Base-by-base conservation (phyloP, 2,888 invertebrate species). In the Tachina lurida region DNA sequence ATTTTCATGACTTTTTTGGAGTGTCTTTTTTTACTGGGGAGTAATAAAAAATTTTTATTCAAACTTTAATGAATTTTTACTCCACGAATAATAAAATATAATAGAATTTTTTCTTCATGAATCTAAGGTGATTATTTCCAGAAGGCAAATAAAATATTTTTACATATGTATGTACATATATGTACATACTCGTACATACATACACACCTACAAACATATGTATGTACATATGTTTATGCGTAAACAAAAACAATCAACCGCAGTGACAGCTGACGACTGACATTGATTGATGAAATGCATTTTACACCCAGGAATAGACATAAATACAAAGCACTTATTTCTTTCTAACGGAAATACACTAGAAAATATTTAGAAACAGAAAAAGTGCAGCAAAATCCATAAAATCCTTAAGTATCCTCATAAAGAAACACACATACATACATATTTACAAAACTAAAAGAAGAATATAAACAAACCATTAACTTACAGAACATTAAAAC, bases 211-310 rank as follows among this genome's bases (percentile, higher is more conserved):
- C 31, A 5, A 7, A 31, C 1, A 3, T 17, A 19, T 9, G 5
- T 52, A 54, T 2, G 4, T 4, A 31, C 4, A 4, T 31, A 31
- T 13, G 31, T 31, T 8, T 58, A 17, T 54, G 17, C 19, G 52
- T 49, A 67, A 65, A 67, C 13, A 58, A 60, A 52, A 60, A 22
- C 41, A 74, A 74, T 68, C 58, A 81, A 67, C 67, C 31, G 68
- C 31, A 68, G 9, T 62, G 68, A 17, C 60, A 60, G 15, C 31
- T 49, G 15, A 80, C 67, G 58, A 74, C 60, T 81, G 74, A 75
- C 74, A 54, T 52, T 81, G 74, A 81, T 75, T 74, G 67, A 81
- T 81, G 58, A 56, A 67, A 80, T 74, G 58, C 49, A 74, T 79
- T 63, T 54, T 39, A 45, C 45, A 63, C 45, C 19, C 10, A 60